Base-by-base conservation (phyloP, 2,888 invertebrate genomes). In the Aleiodes leptofemur region DNA sequence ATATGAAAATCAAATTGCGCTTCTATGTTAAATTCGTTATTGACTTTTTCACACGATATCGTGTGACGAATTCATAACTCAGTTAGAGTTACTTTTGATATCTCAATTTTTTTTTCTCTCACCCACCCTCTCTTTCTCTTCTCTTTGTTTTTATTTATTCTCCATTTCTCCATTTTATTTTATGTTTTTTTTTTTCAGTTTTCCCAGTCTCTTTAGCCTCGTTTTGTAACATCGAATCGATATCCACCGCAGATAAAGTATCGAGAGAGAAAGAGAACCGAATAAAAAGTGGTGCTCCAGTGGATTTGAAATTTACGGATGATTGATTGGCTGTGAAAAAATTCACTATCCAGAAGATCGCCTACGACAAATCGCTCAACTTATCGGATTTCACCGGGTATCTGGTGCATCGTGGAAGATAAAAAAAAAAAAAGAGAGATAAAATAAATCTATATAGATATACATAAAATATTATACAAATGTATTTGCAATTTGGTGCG, bases 351-450 rank as follows among this genome's bases (percentile, higher is more conserved):
- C 38, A 61, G 48, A 72, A 70, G 70, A 75, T 68, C 55, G 61
- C 34, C 34, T 57, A 74, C 72, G 75, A 75, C 72, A 75, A 75
- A 75, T 75, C 71, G 72, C 56, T 72, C 71, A 71, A 68, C 34
- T 75, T 75, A 75, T 75, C 72, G 68, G 57, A 56, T 66, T 71
- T 48, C 69, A 69, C 51, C 7, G 43, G 4, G 4, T 43, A 43
- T 43, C 43, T 43, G 43, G 43, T 43, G 43, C 43, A 43, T 43
- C 43, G 43, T 43, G 7, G 11, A 9, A 9, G 43, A 43, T 43
- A 9, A 43, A 43, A 43, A 43, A 11, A 43, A 11, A 29, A 57
- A 31, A 31, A 57, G 11, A 38, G 1, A 38, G 11, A 43, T 9
- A 3, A 43, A 9, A 43, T 43, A 43, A 43, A 43, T 51, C 13